Base-by-base conservation (phyloP, 2,888 invertebrate genomes). In the Dryobota labecula region DNA sequence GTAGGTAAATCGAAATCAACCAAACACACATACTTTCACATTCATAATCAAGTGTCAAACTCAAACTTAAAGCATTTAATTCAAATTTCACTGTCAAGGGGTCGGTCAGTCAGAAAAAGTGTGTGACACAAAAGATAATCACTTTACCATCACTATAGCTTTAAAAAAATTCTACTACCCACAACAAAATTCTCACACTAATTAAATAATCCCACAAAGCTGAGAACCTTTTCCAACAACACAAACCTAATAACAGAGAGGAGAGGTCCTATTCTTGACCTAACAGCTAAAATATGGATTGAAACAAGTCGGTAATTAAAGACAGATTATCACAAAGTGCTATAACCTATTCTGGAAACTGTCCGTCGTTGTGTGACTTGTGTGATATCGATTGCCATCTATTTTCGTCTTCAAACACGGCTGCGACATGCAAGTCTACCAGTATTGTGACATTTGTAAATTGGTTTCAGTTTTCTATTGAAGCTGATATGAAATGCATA, bases 351-450 rank as follows among this genome's bases (percentile, higher is more conserved):
- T 68, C 77, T 81, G 49, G 36, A 58, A 65, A 77, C 41, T 11
- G 45, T 33, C 27, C 15, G 45, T 33, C 45, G 70, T 41, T 57
- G 57, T 73, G 43, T 61, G 60, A 45, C 49, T 47, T 30, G 47
- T 61, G 30, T 60, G 60, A 18, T 82, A 85, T 85, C 68, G 84
- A 85, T 83, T 78, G 49, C 43, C 38, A 80, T 85, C 84, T 85
- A 85, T 85, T 85, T 85, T 80, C 72, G 78, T 84, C 73, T 70
- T 76, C 51, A 67, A 77, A 73, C 66, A 68, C 24, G 63, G 70
- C 47, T 45, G 54, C 65, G 58, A 70, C 75, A 60, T 84, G 78
- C 82, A 76, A 41, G 49, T 73, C 60, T 51, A 53, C 47, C 38
- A 41, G 51, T 5, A 18, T 27, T 69, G 65, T 77, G 68, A 73